Base-by-base conservation (phyloP, 92 coral and sea anemone genomes). In the Parazoanthus atlanticus region DNA sequence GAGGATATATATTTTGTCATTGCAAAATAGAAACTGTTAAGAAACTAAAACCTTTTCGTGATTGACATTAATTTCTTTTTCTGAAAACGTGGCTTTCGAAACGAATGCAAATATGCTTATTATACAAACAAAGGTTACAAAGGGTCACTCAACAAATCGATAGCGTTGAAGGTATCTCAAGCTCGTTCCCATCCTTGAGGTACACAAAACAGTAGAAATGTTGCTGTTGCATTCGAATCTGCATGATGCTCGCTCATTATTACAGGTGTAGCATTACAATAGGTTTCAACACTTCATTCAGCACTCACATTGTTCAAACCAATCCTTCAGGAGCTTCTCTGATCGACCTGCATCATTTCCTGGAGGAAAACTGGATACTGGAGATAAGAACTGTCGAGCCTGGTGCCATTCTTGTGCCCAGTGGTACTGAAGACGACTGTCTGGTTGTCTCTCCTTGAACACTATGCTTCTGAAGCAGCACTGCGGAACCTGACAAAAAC, bases 391-490 rank as follows among this genome's bases (percentile, higher is more conserved):
- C 58, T 84, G 89, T 9, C 32, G 13, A 34, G 91, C 96, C 31
- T 89, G 86, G 41, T 41, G 43, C 96, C 96, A 94, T 84, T 94
- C 96, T 83, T 92, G 87, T 65, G 93, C 77, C 96, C 96, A 94
- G 29, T 89, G 88, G 76, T 91, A 92, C 78, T 84, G 91, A 47
- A 91, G 88, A 82, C 80, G 86, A 65, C 91, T 92, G 84, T 76
- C 84, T 73, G 76, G 70, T 17, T 78, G 9, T 23, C 83, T 41
- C 5, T 82, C 73, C 30, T 85, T 64, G 84, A 94, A 94, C 79
- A 91, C 46, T 23, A 92, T 85, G 25, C 87, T 52, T 76, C 84
- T 90, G 41, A 84, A 81, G n/a, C 65, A 7, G 85, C 94, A 92
- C 10, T 69, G 67, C 43, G 93, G 88, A 81, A 94, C 91, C 96